Conservation (phyloP, 1,140 invertebrate species). For the Drosophila melanica region DNA sequence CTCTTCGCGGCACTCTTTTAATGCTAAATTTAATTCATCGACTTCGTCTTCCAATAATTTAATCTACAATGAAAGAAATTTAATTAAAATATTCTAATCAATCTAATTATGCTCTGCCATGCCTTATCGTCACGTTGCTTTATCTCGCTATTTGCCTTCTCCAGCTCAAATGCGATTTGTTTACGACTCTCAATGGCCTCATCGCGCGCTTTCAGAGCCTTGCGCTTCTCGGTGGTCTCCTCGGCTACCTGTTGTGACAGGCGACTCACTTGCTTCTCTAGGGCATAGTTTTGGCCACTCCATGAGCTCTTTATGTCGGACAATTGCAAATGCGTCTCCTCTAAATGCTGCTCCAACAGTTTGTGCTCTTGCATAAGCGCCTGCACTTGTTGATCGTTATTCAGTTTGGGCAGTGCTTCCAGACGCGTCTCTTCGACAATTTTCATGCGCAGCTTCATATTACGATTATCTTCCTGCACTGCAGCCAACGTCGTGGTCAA, state of each 20-base stretch:
- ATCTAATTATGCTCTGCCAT: background rate
- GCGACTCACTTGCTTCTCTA: constrained; percentile 92
- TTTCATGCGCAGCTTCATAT: constrained; percentile 87
- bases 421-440: constrained; percentile 86
- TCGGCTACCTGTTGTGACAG: constrained; percentile 91
- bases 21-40: constrained; percentile 87
- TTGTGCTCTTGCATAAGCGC: constrained; percentile 86
- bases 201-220: constrained; percentile 89
- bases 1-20: constrained; percentile 86
- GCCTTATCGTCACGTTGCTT: constrained; percentile 90
- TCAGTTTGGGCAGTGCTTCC: constrained; percentile 77
- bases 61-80: constrained; percentile 67
- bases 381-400: constrained; percentile 86
- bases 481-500: constrained; percentile 86
- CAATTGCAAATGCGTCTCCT: constrained; percentile 93
- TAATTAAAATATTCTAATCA: background rate
- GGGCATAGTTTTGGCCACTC: constrained; percentile 93
- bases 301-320: constrained; percentile 95
- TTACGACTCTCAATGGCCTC: constrained; percentile 87
- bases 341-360: constrained; percentile 89
- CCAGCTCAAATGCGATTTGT: constrained; percentile 88
- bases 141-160: constrained; percentile 88
- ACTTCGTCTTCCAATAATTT: constrained; percentile 87
- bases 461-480: constrained; percentile 86
- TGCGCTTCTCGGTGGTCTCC: constrained; percentile 90